Evolutionary conservation across 2,113 vertebrate species (phyloP).

Genomic region (Oreochromis aureus): DNA sequence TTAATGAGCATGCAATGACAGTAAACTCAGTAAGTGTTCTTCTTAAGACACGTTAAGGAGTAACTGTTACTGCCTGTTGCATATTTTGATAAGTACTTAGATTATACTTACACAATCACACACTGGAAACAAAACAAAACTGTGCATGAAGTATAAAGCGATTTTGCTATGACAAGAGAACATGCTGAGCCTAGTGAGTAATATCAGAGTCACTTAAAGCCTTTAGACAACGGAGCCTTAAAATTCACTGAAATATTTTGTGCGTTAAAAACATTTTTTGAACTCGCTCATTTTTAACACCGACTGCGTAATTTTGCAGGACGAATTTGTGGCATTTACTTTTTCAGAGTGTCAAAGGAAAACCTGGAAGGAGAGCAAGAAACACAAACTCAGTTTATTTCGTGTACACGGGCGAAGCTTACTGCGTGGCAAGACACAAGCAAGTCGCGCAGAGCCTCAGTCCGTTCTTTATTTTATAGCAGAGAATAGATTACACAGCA

Average conservation of each 20-base stretch:
- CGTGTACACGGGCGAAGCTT: too few relatives aligned
- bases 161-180: not conserved
- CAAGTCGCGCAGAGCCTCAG: too few relatives aligned
- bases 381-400: too few relatives aligned
- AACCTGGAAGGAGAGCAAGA: too few relatives aligned
- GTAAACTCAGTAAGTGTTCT: not conserved
- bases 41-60: not conserved
- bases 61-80: not conserved
- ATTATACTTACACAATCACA: not conserved
- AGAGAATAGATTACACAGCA: too few relatives aligned
- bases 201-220: not conserved
- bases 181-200: not conserved
- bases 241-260: not conserved
- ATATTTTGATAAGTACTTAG: not conserved
- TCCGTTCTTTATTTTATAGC: too few relatives aligned
- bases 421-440: too few relatives aligned
- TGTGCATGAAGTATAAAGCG: not conserved
- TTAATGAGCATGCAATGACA: not conserved
- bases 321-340: not conserved
- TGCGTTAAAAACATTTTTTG: not conserved
- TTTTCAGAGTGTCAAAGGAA: not conserved
- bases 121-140: not conserved
- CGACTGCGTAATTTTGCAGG: rapidly evolving
- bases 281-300: not conserved
- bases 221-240: not conserved